A percentile compares a stretch with the other conserved stretches of the same genome.
Evolutionary conservation across 2,888 invertebrate genomes (phyloP).

Genomic region (Punctoribates punctum): DNA sequence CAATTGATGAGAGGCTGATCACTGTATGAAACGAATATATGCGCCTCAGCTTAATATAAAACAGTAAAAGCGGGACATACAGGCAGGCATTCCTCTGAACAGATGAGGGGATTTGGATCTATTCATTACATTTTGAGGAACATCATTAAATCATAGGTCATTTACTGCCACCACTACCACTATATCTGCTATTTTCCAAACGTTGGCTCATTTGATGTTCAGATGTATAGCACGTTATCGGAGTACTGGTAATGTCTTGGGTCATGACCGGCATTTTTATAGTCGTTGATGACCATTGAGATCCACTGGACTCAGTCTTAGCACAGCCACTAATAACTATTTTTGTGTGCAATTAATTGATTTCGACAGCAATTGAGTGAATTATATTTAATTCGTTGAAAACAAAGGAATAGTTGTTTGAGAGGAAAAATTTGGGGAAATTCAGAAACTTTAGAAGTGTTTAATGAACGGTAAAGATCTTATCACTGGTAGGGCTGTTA

Average conservation of each 20-base stretch:
- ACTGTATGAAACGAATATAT: background rate
- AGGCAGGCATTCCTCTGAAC: constrained; percentile 2
- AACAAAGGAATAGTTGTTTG: too few relatives aligned
- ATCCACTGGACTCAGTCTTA: background rate
- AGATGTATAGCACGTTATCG: constrained; percentile 20
- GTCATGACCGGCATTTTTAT: constrained; percentile 27
- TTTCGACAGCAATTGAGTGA: too few relatives aligned
- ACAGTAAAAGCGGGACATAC: background rate
- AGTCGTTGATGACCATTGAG: background rate
- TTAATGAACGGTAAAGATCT: too few relatives aligned
- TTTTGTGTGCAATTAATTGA: too few relatives aligned
- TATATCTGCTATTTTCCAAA: background rate
- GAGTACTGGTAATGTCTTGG: background rate
- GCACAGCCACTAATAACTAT: too few relatives aligned
- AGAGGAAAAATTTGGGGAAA: too few relatives aligned
- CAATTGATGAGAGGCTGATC: constrained; percentile 28
- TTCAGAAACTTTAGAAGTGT: too few relatives aligned
- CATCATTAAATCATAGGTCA: constrained; percentile 37
- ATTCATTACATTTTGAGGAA: constrained; percentile 26
- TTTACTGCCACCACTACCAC: background rate
- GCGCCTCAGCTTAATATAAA: background rate
- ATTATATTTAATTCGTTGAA: too few relatives aligned
- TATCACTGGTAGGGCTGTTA: too few relatives aligned
- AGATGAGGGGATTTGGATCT: constrained; percentile 17
- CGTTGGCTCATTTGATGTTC: background rate